A percentile compares a stretch with the other conserved stretches of the same genome.
Evolutionary conservation across 2,113 vertebrate species (phyloP).

Genomic region (Rhegmatorhina hoffmannsi): DNA sequence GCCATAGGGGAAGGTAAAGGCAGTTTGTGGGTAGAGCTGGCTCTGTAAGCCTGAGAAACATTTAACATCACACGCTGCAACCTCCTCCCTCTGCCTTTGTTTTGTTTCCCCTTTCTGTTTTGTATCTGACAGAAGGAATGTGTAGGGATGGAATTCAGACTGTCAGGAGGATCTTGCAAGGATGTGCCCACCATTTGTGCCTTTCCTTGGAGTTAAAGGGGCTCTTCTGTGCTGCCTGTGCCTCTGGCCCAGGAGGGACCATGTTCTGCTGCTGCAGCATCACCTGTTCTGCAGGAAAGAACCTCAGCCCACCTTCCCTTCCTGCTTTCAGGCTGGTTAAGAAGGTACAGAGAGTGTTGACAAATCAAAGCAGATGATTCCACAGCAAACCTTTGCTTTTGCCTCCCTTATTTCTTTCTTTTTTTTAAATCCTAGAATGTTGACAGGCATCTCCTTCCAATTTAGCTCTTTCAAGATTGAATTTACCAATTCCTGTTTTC

Average conservation of each 20-base stretch:
- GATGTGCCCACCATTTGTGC: accelerated
- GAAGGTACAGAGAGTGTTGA: background rate
- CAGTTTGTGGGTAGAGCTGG: background rate
- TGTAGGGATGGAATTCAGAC: background rate
- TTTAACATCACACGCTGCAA: background rate
- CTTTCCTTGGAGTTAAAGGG: background rate
- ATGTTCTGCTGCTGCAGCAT: background rate
- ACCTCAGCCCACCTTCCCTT: accelerated
- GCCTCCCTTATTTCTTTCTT: background rate
- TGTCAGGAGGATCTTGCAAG: background rate
- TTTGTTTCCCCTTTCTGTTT: background rate
- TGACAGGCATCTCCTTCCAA: background rate
- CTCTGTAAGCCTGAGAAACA: background rate
- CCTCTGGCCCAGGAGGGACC: background rate
- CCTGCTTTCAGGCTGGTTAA: accelerated
- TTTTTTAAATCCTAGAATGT: no score
- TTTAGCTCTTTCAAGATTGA: background rate
- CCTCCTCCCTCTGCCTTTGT: background rate
- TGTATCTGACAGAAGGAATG: background rate
- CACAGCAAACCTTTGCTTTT: background rate
- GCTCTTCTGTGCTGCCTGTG: background rate
- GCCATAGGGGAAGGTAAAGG: background rate
- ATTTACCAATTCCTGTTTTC: background rate
- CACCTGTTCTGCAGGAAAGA: accelerated
- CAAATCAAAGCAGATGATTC: background rate